A percentile compares a stretch with the other conserved stretches of the same genome.
Conservation (phyloP, 2,797 vertebrate species). For the Rhinophrynus dorsalis region DNA sequence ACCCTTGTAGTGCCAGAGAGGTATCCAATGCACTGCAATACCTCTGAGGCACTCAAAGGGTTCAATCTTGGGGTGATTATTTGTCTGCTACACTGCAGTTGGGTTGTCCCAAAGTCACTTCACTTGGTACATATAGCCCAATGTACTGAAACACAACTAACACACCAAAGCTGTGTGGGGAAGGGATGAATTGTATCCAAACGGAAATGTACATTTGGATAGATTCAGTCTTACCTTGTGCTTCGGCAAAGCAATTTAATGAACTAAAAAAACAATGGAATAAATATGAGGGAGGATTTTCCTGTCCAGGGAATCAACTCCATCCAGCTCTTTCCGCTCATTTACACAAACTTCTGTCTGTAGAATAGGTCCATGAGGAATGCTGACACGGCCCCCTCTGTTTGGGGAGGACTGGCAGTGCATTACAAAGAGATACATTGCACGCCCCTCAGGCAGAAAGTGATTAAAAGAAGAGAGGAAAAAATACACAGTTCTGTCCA, state of each 20-base stretch:
- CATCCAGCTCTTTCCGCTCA: neutral
- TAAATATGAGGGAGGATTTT: neutral
- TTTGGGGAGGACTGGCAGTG: neutral
- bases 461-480: neutral
- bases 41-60: too few species aligned
- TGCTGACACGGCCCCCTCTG: neutral
- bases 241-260: neutral
- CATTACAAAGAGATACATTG: neutral
- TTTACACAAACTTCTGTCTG: neutral
- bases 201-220: neutral
- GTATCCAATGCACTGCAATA: too few species aligned
- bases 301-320: neutral
- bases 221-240: neutral
- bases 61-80: too few species aligned
- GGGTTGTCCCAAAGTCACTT: too few species aligned
- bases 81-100: too few species aligned
- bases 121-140: too few species aligned
- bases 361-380: constrained; percentile 17
- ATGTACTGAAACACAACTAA: too few species aligned
- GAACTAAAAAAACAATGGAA: neutral
- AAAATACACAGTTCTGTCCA: constrained; percentile 28
- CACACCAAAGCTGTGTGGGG: too few species aligned
- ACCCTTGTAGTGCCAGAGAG: too few species aligned
- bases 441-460: neutral
- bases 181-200: too few species aligned